These are phyloP conservation scores for Pelusios castaneus DNA, from an alignment of 2,113 vertebrate species.

Conservation along the genomic window DNA sequence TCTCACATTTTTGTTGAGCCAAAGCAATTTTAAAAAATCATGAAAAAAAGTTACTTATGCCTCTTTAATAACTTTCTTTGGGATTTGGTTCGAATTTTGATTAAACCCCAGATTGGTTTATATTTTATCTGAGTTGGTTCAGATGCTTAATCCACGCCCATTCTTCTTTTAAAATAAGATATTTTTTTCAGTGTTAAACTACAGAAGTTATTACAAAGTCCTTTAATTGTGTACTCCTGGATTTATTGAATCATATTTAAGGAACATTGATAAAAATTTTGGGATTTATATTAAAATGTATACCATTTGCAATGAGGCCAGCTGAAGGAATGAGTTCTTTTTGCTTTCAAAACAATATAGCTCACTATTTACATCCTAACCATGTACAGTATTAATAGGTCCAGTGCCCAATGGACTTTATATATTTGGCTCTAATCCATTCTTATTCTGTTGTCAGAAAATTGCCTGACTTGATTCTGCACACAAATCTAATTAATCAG, in stretches of 20 bases:
- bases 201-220: not conserved
- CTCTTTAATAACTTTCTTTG: not conserved
- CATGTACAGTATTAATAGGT: not conserved
- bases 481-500: not conserved
- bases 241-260: not conserved
- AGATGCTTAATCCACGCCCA: not conserved
- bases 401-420: not conserved
- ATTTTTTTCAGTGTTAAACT: not conserved
- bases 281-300: not conserved
- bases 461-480: not conserved
- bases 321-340: not conserved
- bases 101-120: not conserved
- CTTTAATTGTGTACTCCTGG: not conserved
- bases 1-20: not conserved
- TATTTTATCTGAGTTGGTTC: not conserved
- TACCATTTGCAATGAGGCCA: not conserved
- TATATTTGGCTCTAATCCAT: not conserved
- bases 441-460: fast-evolving
- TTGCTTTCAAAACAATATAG: not conserved
- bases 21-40: fast-evolving
- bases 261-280: not conserved
- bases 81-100: not conserved
- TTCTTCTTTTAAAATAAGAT: not conserved
- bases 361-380: not conserved
- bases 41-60: not conserved